Base-by-base conservation (phyloP, 2,888 invertebrate genomes). In the Eustalomyia histrio region DNA sequence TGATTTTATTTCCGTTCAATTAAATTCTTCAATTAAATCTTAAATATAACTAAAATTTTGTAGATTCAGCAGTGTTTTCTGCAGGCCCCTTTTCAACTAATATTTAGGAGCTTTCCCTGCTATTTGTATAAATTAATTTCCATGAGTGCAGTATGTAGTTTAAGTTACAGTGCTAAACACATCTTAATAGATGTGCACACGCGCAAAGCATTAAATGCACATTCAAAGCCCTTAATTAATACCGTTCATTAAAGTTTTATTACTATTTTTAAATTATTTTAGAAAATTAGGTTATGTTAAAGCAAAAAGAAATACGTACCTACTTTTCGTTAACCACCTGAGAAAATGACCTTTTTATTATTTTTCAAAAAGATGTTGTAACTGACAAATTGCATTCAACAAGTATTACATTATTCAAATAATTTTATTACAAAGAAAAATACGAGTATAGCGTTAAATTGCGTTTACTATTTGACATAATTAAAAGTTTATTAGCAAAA, bases 181-280 rank as follows among this genome's bases (percentile, higher is more conserved):
- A 73, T 67, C 21, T 43, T 35, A 73, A 68, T 12, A 29, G 61
- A 33, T 57, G 52, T 52, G 64, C 78, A 55, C 65, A 78, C 35
- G 69, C 71, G 76, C 57, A 17, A 7, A 16, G 10, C 29, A 29
- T 29, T 14, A 12, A 39, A 78, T 47, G 69, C 71, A 64, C 47
- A n/a, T 47, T 47, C 5, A 16, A 58, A 61, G 61, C 73, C 79
- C 68, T 79, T 73, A 79, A 79, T 79, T 68, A 35, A 58, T 29
- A 61, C 43, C 33, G 29, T 29, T 53, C 47, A 55, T 55, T 17
- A 39, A 57, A 58, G 47, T 16, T 29, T 29, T 8, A 39, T 39
- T 64, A 17, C 21, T 9, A 65, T 53, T 43, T 18, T 18, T 16
- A 47, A 47, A 47, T 14, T 52, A 65, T 61, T 43, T 17, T 29